These are phyloP conservation scores for Dipodomys spectabilis DNA, from an alignment of 2,113 vertebrate genomes.

Conservation along the genomic window DNA sequence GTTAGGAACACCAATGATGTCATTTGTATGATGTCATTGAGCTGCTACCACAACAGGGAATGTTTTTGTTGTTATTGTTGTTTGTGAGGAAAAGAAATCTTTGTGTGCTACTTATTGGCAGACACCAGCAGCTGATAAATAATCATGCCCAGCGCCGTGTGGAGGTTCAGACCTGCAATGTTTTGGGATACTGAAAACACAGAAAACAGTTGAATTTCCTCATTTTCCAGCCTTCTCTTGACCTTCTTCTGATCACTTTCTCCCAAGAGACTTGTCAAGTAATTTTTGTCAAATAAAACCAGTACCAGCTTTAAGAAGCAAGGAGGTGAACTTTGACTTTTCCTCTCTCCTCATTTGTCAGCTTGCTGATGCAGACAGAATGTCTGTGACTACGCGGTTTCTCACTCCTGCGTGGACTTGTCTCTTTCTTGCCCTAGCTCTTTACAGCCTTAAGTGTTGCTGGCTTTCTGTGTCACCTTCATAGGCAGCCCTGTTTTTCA, in stretches of 20 bases:
- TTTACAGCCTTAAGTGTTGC: background rate
- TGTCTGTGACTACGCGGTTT: background rate
- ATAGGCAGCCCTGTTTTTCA: background rate
- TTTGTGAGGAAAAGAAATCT: background rate
- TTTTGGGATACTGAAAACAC: background rate
- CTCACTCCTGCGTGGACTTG: background rate
- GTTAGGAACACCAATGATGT: background rate
- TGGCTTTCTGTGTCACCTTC: background rate
- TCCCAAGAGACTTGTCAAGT: background rate
- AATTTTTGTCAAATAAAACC: background rate
- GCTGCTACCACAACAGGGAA: background rate
- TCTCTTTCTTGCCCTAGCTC: background rate
- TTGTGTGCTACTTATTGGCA: background rate
- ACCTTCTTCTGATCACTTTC: background rate
- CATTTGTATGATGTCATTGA: background rate
- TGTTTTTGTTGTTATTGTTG: background rate
- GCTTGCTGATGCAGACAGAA: background rate
- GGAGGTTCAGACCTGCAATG: background rate
- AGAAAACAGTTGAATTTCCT: background rate
- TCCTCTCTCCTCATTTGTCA: background rate
- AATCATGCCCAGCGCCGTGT: rapidly evolving
- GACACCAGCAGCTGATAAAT: rapidly evolving
- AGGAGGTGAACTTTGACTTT: background rate
- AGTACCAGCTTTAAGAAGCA: background rate
- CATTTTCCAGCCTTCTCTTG: background rate